These are phyloP conservation scores for Cyprinodon brontotheroides DNA, from an alignment of 2,113 vertebrate genomes.

Conservation along the genomic window DNA sequence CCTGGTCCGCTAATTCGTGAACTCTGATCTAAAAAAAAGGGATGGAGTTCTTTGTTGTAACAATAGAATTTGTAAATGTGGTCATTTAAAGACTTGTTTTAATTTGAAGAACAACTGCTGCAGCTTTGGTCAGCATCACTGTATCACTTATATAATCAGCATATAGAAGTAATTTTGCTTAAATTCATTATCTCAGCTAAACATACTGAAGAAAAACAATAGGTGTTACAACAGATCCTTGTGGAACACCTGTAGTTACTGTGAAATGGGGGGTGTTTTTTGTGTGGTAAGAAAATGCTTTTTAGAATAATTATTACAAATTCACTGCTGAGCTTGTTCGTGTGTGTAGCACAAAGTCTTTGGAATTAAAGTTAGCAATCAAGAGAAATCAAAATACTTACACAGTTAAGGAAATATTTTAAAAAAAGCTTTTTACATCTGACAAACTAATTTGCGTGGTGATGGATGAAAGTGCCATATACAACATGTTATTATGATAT, in stretches of 20 bases:
- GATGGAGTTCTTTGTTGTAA: too few species aligned
- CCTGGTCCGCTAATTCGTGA: too few species aligned
- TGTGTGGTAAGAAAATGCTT: not conserved
- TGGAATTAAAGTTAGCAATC: not conserved
- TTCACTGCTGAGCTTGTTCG: not conserved
- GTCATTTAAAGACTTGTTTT: too few species aligned
- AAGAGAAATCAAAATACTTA: not conserved
- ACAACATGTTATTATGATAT: too few species aligned
- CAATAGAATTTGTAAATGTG: too few species aligned
- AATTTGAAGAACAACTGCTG: not conserved
- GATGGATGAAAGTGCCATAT: not conserved
- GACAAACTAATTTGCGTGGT: not conserved
- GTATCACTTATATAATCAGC: not conserved
- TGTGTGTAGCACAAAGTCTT: not conserved
- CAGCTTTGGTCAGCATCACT: not conserved
- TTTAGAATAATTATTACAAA: not conserved
- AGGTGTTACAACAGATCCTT: not conserved
- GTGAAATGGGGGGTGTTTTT: not conserved
- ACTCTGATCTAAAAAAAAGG: too few species aligned
- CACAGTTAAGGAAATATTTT: not conserved
- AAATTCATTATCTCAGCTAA: not conserved
- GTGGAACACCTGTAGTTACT: not conserved
- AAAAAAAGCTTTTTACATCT: too few species aligned
- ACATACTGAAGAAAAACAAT: not conserved
- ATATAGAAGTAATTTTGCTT: not conserved